Evolutionary conservation across 2,888 invertebrate genomes (phyloP), one percentile per base, ranked within the genome.

Genomic region (Mayetiola destructor): DNA sequence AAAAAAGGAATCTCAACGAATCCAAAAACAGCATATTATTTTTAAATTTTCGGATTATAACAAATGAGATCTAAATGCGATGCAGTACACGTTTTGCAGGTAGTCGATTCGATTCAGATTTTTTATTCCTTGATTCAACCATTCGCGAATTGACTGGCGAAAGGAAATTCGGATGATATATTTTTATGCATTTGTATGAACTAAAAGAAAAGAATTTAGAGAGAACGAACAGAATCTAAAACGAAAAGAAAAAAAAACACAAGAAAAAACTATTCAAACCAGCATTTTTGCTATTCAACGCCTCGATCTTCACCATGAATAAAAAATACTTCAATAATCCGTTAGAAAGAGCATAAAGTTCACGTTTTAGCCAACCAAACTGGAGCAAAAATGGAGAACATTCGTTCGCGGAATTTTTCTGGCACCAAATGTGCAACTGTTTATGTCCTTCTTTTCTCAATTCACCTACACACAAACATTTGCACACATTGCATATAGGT

Each of bases 61-160:
- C 48, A 48, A 48, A 48, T 48, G 48, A 48, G 48, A 48, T n/a
- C 27, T 48, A 48, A 48, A 48, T 48, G 48, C n/a, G 16, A 48
- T 48, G 48, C 48, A 48, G 48, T 27, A 48, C 48, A 48, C 48
- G 27, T 27, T 48, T n/a, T 27, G 27, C 48, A 48, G 48, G 48
- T 48, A 48, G n/a, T 16, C 32, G 12, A 48, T 23, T 48, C 27
- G 27, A 48, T 48, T 48, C 48, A 27, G 27, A 37, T 37, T 12
- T 4, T 40, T n/a, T 8, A 27, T n/a, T n/a, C n/a, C n/a, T n/a
- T n/a, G n/a, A n/a, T n/a, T n/a, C n/a, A n/a, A n/a, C n/a, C n/a
- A n/a, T n/a, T n/a, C n/a, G n/a, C n/a, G n/a, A n/a, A n/a, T n/a
- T n/a, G n/a, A n/a, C n/a, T n/a, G n/a, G n/a, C n/a, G n/a, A n/a